Percentiles rank a stretch among this genome's conserved stretches.
phyloP scores from a whole-genome alignment of 64 coral and sea anemone species.

The Exaiptasia diaphana region DNA sequence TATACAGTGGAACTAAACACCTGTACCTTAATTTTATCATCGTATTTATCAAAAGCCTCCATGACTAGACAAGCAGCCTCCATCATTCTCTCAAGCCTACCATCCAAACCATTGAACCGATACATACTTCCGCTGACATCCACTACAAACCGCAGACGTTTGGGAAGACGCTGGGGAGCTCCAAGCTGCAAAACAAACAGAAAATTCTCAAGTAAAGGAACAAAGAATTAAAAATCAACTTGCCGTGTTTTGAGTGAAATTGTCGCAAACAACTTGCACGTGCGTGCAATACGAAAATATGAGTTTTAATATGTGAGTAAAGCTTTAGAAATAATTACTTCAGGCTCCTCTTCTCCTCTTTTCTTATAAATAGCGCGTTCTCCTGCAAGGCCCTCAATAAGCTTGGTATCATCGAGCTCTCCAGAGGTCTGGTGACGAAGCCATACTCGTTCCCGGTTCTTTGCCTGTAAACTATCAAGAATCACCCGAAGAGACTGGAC shows the following conservation, averaged over 20 bases:
- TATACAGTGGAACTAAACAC: neutral
- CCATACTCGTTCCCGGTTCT: constrained; percentile 85
- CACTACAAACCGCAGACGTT: constrained; percentile 91
- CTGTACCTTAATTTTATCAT: constrained; percentile 94
- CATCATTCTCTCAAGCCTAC: constrained; percentile 92
- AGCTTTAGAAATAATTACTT: too few relatives aligned
- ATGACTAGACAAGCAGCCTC: constrained; percentile 94
- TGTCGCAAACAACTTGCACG: too few relatives aligned
- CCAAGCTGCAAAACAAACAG: constrained; percentile 59
- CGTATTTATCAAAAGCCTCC: constrained; percentile 90
- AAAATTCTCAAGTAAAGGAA: neutral
- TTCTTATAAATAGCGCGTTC: constrained; percentile 91
- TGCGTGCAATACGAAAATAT: too few relatives aligned
- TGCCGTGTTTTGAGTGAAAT: too few relatives aligned
- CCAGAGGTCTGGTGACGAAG: constrained; percentile 98
- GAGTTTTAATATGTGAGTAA: too few relatives aligned
- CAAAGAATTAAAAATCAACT: too few relatives aligned
- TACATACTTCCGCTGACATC: constrained; percentile 99
- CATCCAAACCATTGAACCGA: constrained; percentile 93
- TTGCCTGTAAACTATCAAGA: constrained; percentile 87
- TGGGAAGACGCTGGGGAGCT: constrained; percentile 79
- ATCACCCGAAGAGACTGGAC: constrained; percentile 98
- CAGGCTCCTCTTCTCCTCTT: constrained; percentile 82
- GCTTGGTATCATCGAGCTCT: constrained; percentile 92
- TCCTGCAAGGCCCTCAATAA: constrained; percentile 92